These are phyloP conservation scores for Triplophysa siluroides DNA, from an alignment of 2,113 vertebrate species.

Conservation along the genomic window DNA sequence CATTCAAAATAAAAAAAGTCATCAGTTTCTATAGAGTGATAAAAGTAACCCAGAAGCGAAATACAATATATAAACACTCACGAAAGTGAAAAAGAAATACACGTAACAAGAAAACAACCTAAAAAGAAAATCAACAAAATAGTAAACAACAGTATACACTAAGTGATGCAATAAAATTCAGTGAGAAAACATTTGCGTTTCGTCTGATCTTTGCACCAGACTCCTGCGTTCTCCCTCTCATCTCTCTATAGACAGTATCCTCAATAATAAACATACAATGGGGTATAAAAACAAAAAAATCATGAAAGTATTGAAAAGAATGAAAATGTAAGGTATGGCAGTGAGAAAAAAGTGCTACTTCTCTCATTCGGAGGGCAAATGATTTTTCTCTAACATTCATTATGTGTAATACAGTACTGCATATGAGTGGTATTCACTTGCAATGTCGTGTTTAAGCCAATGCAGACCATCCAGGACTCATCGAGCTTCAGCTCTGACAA, in stretches of 20 bases:
- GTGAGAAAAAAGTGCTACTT: constrained; percentile 62
- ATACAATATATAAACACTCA: constrained; percentile 45
- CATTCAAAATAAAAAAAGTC: constrained; percentile 53
- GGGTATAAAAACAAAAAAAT: background rate
- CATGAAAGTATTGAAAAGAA: constrained; percentile 34
- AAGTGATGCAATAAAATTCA: constrained; percentile 48
- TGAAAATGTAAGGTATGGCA: constrained; percentile 58
- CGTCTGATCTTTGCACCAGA: constrained; percentile 43
- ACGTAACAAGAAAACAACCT: constrained; percentile 42
- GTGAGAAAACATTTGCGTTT: constrained; percentile 39
- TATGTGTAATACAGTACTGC: constrained; percentile 52
- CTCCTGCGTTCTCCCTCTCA: constrained; percentile 13
- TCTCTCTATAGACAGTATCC: background rate
- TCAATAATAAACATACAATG: background rate
- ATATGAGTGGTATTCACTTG: constrained; percentile 37
- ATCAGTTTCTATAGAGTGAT: constrained; percentile 64
- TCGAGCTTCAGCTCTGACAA: constrained; percentile 22
- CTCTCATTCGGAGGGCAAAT: constrained; percentile 47
- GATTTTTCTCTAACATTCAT: constrained; percentile 55
- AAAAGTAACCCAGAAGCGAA: constrained; percentile 55
- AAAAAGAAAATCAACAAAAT: constrained; percentile 60
- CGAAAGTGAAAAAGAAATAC: constrained; percentile 25
- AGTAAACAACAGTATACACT: constrained; percentile 44
- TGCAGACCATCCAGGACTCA: constrained; percentile 6
- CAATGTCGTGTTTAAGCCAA: constrained; percentile 35